phyloP scores from a whole-genome alignment of 1,140 invertebrate genomes.

The Drosophila persimilis region DNA sequence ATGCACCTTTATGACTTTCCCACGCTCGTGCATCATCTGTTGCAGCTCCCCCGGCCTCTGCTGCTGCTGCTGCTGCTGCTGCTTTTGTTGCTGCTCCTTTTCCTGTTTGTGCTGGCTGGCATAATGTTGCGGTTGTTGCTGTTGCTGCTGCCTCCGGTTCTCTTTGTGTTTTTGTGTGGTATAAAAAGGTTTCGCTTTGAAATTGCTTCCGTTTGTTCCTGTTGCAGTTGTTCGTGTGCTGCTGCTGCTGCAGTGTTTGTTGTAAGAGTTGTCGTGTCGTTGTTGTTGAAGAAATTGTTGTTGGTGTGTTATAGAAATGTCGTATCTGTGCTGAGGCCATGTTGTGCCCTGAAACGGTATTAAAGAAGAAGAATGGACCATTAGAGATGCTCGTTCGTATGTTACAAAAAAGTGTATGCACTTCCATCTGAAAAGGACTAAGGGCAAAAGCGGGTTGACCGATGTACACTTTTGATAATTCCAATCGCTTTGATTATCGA shows the following conservation, averaged over 20 bases:
- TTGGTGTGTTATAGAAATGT: constrained; percentile 82
- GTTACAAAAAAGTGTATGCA: not conserved
- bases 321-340: constrained; percentile 83
- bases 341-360: constrained; percentile 75
- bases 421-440: constrained; percentile 6
- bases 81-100: constrained; percentile 48
- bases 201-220: constrained; percentile 69
- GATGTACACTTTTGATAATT: constrained; percentile 38
- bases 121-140: constrained; percentile 48
- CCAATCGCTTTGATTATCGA: constrained; percentile 51
- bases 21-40: constrained; percentile 64
- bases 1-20: constrained; percentile 51
- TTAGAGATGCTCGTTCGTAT: constrained; percentile 45
- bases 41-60: constrained; percentile 28
- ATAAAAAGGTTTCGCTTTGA: constrained; percentile 63
- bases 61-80: constrained; percentile 37
- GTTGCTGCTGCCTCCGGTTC: constrained; percentile 49
- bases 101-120: constrained; percentile 43
- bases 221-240: constrained; percentile 39
- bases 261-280: constrained; percentile 71
- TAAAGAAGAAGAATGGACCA: constrained; percentile 26
- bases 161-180: constrained; percentile 67
- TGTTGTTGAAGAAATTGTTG: constrained; percentile 70
- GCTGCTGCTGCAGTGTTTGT: constrained; percentile 48
- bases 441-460: constrained; percentile 11